phyloP scores from a whole-genome alignment of 2,888 invertebrate genomes.

The Oegoconia quadripuncta region DNA sequence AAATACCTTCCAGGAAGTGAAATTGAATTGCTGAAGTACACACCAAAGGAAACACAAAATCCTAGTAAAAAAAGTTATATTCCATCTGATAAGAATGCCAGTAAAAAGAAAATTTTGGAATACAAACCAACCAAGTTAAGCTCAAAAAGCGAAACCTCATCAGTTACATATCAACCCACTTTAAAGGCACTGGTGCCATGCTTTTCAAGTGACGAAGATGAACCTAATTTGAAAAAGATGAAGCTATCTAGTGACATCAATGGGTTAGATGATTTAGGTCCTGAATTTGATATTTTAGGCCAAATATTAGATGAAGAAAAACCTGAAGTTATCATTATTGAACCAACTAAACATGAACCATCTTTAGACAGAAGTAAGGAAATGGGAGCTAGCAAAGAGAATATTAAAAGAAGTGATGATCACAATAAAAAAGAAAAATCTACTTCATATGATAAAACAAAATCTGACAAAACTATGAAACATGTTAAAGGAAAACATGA shows the following conservation, averaged over 20 bases:
- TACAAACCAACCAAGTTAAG: slow-evolving; percentile 64
- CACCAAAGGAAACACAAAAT: slow-evolving; percentile 45
- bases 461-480: slow-evolving; percentile 37
- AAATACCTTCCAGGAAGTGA: slow-evolving; percentile 65
- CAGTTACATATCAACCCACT: slow-evolving; percentile 67
- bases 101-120: slow-evolving; percentile 64
- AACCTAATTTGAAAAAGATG: slow-evolving; percentile 56
- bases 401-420: slow-evolving; percentile 9
- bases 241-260: slow-evolving; percentile 59
- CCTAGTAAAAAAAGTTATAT: slow-evolving; percentile 56
- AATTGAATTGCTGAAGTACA: slow-evolving; percentile 56
- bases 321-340: slow-evolving; percentile 12
- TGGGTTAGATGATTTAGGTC: slow-evolving; percentile 66
- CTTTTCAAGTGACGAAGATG: slow-evolving; percentile 75
- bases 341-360: not conserved
- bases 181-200: slow-evolving; percentile 64
- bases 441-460: slow-evolving; percentile 32
- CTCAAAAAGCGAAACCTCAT: slow-evolving; percentile 39
- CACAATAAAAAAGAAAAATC: slow-evolving; percentile 19
- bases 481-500: slow-evolving; percentile 38
- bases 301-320: slow-evolving; percentile 66
- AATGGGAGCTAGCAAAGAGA: slow-evolving; percentile 17
- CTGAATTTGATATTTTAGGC: slow-evolving; percentile 73
- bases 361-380: slow-evolving; percentile 20
- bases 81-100: slow-evolving; percentile 60